Evolutionary conservation across 2,113 vertebrate genomes (phyloP).

Genomic region (Oxyura jamaicensis): DNA sequence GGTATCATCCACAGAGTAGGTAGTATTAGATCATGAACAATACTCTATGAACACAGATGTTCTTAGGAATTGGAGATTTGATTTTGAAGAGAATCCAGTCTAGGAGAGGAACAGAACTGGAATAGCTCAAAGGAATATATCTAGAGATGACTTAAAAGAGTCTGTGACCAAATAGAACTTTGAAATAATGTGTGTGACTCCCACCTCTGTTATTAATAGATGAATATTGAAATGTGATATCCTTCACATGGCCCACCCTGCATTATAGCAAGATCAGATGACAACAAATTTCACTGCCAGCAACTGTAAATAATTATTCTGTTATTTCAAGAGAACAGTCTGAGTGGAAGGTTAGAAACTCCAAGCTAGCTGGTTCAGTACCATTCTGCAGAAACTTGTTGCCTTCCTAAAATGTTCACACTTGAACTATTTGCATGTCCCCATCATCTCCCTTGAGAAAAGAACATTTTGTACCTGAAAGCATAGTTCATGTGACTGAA

Average conservation of each 20-base stretch:
- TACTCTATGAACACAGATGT: not conserved
- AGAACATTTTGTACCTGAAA: not conserved
- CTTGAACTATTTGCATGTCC: not conserved
- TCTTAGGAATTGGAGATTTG: not conserved
- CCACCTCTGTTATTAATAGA: not conserved
- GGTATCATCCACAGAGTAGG: conserved; percentile 97
- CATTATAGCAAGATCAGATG: not conserved
- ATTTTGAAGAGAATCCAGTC: not conserved
- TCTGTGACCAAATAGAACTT: not conserved
- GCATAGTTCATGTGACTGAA: not conserved
- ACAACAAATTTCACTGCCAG: not conserved
- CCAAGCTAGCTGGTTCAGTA: not conserved
- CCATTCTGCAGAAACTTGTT: not conserved
- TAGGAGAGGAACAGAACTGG: not conserved
- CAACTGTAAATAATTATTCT: not conserved
- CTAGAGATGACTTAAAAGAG: not conserved
- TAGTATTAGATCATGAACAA: conserved; percentile 47
- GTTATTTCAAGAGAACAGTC: not conserved
- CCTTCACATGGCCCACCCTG: not conserved
- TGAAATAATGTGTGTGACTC: not conserved
- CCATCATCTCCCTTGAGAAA: not conserved
- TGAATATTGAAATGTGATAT: not conserved
- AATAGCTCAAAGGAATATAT: not conserved
- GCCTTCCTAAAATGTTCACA: not conserved
- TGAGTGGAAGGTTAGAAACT: not conserved